phyloP scores from a whole-genome alignment of 2,113 vertebrate genomes.

The Columbina picui region DNA sequence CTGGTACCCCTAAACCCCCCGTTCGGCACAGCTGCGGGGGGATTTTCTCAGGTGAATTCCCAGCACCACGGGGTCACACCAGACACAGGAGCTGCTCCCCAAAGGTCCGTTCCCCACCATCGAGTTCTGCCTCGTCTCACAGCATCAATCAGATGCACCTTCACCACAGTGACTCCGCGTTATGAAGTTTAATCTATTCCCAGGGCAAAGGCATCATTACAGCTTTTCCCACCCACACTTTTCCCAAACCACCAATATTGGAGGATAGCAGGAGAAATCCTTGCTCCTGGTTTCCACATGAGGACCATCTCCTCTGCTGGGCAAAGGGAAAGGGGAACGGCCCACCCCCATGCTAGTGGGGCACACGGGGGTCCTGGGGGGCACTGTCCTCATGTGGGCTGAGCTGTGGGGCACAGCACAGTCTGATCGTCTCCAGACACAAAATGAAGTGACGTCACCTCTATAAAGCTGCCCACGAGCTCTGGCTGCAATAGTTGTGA shows the following conservation, averaged over 20 bases:
- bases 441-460: neutral
- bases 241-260: neutral
- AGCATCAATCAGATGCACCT: accelerated
- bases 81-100: neutral
- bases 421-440: neutral
- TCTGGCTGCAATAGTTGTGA: neutral
- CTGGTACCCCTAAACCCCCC: neutral
- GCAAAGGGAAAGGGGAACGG: neutral
- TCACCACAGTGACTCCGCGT: accelerated
- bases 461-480: accelerated
- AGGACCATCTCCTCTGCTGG: neutral
- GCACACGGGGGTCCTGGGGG: neutral
- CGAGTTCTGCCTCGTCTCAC: accelerated
- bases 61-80: neutral
- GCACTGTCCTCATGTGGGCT: accelerated
- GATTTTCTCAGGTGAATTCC: neutral
- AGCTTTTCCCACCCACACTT: neutral
- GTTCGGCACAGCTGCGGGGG: accelerated
- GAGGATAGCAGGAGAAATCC: neutral
- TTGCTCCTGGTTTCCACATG: neutral
- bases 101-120: neutral
- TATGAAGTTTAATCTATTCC: neutral
- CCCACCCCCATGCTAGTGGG: accelerated
- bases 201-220: neutral
- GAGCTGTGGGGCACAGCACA: accelerated